Percentiles rank a stretch among this genome's conserved stretches.
Conservation (phyloP, 2,113 vertebrate species). For the Dipodomys spectabilis region DNA sequence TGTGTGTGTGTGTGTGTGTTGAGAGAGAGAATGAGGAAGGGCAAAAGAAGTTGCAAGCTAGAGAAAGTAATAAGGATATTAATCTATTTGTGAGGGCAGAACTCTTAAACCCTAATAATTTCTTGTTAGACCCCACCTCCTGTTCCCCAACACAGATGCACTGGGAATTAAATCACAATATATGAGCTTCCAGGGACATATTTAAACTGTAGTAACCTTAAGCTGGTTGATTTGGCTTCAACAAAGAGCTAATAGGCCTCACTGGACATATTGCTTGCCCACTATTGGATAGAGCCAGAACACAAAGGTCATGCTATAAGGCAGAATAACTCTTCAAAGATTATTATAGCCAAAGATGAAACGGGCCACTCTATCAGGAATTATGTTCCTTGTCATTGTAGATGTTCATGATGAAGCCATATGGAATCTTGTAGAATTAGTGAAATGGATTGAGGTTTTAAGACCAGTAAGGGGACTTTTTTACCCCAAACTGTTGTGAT, state of each 20-base stretch:
- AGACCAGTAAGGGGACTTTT: not conserved
- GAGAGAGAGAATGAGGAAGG: not conserved
- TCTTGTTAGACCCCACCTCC: not conserved
- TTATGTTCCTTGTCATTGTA: not conserved
- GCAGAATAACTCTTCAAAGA: not conserved
- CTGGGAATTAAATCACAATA: not conserved
- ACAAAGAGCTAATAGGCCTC: not conserved
- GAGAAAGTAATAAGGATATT: not conserved
- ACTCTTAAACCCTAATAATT: not conserved
- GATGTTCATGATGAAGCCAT: not conserved
- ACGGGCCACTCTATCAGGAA: not conserved
- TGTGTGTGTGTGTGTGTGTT: too few species aligned
- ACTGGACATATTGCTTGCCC: not conserved
- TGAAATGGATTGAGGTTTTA: not conserved
- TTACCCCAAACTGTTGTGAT: not conserved
- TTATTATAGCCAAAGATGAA: not conserved
- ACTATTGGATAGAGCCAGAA: not conserved
- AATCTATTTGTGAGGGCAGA: not conserved
- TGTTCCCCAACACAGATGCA: not conserved
- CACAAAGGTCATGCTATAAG: not conserved
- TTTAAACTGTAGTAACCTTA: not conserved
- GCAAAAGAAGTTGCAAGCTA: not conserved
- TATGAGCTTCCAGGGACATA: not conserved
- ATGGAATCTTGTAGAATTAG: not conserved
- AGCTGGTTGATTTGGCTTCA: not conserved